Base-by-base conservation (phyloP, 1,140 invertebrate species). In the Arion vulgaris region DNA sequence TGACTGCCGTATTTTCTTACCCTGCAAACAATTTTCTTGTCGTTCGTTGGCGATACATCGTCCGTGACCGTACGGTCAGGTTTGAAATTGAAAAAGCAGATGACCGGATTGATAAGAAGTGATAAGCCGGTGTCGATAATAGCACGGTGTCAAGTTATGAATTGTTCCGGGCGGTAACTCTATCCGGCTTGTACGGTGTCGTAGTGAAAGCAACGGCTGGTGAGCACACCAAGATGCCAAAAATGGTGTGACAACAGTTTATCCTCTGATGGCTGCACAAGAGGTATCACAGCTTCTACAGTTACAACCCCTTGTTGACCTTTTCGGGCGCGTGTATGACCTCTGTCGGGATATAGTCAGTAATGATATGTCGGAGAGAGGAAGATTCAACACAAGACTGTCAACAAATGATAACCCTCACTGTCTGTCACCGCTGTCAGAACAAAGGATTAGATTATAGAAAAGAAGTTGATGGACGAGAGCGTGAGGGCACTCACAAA, bases 301-400 rank as follows among this genome's bases (percentile, higher is more conserved):
- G 53, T 57, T 57, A 57, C 53, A 57, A n/a, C 53, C 53, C 53
- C 53, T 57, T 57, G 53, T 57, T 57, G 53, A 57, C 53, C 53
- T 57, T 57, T 57, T 57, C 53, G 9, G 53, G 53, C 53, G 53
- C 53, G 53, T 57, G 53, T 57, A 15, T 57, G 53, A 57, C 53
- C 26, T 57, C 23, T 57, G 53, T 23, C 26, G 53, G 9, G 53
- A 57, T 57, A 57, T 57, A 57, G 53, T 57, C 53, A 23, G 53
- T 57, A 57, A 57, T 57, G 53, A 57, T 57, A 57, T 57, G 53
- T 19, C 19, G 5, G 53, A 57, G 53, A 57, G 53, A 57, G 7
- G 2, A 9, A 57, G 4, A 23, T 57, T 57, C 23, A 57, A 57
- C 17, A n/a, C 53, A 9, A 57, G 7, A n/a, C 53, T 57, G 53